Evolutionary conservation across 2,113 vertebrate species (phyloP), one percentile per base, ranked within the genome.

Genomic region (Otis tarda): DNA sequence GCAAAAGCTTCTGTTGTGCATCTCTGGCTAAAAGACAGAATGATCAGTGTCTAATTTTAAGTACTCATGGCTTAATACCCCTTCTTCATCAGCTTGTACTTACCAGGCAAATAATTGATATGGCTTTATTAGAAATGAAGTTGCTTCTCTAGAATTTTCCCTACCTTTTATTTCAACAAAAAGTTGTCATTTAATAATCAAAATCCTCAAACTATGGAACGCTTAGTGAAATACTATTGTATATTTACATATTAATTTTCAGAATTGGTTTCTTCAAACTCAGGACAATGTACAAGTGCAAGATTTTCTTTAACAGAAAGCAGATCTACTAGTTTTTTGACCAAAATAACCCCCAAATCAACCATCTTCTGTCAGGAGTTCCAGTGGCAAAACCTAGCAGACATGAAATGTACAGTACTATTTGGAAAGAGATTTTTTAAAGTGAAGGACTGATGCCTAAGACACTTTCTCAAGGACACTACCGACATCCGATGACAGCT

Each of bases 391-490:
- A 35, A 12, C n/a, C n/a, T 50, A 63, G 56, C 63, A 69, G 55
- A 70, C 76, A 65, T 10, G 6, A 6, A 52, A 22, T 7, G 14
- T 33, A 31, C 25, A 33, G 41, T 50, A 31, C 25, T 70, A 21
- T 67, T 56, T 78, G 56, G 47, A 59, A 80, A 31, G 41, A 77
- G 31, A 35, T 13, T 21, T 63, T 90, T 35, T 63, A 6, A 67
- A 79, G 35, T 22, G 47, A 89, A 80, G 49, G 68, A 70, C 52
- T 87, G 73, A 84, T 56, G 69, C 52, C 63, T 35, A 9, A 78
- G 89, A 82, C 69, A 68, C 76, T 91, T 89, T 77, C 86, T 95
- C 91, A 95, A 95, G 94, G 95, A 95, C 91, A 87, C 27, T 37
- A 69, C 23, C 11, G 0, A 67, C 53, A 53, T 89, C 39, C 65